These are phyloP conservation scores for Pantherophis guttatus DNA, from an alignment of 2,113 vertebrate species.

Conservation along the genomic window DNA sequence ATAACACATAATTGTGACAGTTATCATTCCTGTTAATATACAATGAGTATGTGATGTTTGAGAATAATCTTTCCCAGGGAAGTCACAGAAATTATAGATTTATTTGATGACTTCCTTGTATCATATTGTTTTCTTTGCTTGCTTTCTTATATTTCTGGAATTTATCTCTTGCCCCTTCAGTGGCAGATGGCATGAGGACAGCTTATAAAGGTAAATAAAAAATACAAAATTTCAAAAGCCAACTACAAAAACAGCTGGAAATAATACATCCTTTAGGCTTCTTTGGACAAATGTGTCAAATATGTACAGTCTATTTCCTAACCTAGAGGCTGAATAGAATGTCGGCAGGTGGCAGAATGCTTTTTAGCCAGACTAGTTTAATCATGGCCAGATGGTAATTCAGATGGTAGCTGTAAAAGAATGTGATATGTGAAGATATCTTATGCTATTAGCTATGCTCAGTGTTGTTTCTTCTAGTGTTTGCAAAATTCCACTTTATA, in stretches of 20 bases:
- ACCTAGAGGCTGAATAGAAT: not conserved
- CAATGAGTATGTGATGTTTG: not conserved
- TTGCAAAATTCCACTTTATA: not conserved
- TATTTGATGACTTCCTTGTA: not conserved
- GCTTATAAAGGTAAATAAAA: not conserved
- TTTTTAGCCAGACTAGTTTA: not conserved
- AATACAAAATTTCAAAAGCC: not conserved
- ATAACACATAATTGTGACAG: not conserved
- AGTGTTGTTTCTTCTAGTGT: not conserved
- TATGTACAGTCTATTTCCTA: not conserved
- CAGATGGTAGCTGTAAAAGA: not conserved
- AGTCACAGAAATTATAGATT: not conserved
- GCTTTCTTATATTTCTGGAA: not conserved
- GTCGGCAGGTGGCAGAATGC: not conserved
- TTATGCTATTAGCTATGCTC: not conserved
- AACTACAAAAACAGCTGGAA: slow-evolving; percentile 3
- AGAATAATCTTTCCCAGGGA: not conserved
- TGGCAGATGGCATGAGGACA: not conserved
- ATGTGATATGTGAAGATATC: not conserved
- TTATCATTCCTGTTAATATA: not conserved
- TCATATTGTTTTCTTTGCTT: not conserved
- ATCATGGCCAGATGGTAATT: not conserved
- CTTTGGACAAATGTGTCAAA: not conserved
- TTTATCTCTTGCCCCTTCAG: not conserved
- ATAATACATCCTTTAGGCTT: not conserved